phyloP scores from a whole-genome alignment of 2,113 vertebrate genomes.

The Bambusicola thoracicus region DNA sequence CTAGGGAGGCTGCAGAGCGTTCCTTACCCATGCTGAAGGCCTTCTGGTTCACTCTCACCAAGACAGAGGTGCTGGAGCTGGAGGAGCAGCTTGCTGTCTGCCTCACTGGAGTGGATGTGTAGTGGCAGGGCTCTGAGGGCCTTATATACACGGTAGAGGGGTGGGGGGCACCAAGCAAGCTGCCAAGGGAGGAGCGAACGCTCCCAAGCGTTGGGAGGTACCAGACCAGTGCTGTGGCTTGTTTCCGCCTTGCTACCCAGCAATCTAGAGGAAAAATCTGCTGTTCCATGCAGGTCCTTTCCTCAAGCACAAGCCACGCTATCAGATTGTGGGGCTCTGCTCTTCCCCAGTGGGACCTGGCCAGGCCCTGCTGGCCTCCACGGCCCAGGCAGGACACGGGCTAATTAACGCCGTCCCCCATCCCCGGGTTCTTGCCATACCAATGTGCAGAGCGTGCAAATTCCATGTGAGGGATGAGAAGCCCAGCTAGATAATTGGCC shows the following conservation, averaged over 20 bases:
- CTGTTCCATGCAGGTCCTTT: constrained; percentile 18
- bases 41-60: background rate
- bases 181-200: constrained; percentile 26
- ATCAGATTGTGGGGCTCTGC: background rate
- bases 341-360: background rate
- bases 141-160: background rate
- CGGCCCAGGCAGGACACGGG: background rate
- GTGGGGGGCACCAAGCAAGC: background rate
- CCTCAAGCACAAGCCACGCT: background rate
- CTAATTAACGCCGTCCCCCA: background rate
- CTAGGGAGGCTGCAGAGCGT: background rate
- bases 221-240: background rate
- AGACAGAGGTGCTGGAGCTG: background rate
- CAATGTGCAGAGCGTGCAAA: background rate
- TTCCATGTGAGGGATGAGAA: background rate
- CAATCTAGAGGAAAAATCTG: constrained; percentile 26
- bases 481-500: background rate
- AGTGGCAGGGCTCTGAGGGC: background rate
- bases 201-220: constrained; percentile 24
- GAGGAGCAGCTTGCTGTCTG: background rate
- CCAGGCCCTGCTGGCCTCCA: background rate
- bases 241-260: background rate
- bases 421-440: background rate
- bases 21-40: constrained; percentile 40
- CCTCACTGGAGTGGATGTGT: background rate